Evolutionary conservation across 2,797 vertebrate genomes (phyloP).

Genomic region (Lycodopsis pacificus): DNA sequence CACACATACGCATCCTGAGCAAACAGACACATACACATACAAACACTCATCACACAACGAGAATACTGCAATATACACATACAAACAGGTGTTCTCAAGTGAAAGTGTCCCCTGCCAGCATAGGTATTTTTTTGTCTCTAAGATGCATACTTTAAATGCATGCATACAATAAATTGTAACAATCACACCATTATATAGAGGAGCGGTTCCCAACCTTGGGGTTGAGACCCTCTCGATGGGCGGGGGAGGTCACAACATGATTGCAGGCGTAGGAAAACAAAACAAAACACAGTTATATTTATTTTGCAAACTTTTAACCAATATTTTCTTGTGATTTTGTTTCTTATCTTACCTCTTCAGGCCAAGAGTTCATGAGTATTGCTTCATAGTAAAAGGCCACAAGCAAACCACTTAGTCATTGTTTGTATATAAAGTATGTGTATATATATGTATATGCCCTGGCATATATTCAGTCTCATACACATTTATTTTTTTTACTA

Average conservation of each 20-base stretch:
- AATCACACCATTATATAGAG: not conserved
- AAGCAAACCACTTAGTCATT: not conserved
- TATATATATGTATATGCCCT: not conserved
- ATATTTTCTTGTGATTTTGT: not conserved
- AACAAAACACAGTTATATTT: too few species aligned
- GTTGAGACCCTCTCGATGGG: not conserved
- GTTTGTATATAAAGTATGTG: not conserved
- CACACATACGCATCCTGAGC: constrained; percentile 26
- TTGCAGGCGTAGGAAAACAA: not conserved
- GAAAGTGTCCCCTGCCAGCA: not conserved
- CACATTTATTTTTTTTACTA: not conserved
- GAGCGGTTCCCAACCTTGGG: not conserved
- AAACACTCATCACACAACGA: constrained; percentile 19
- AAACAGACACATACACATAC: constrained; percentile 41
- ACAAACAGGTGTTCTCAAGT: constrained; percentile 3
- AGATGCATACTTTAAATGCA: constrained; percentile 5
- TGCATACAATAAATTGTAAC: not conserved
- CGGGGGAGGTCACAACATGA: not conserved
- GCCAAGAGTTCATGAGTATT: not conserved
- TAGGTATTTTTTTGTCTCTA: not conserved
- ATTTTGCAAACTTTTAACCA: not conserved
- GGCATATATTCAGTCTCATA: constrained; percentile 10
- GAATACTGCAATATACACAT: not conserved
- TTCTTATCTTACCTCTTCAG: not conserved
- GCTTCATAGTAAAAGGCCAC: not conserved